A percentile compares a stretch with the other conserved stretches of the same genome.
Conservation (phyloP, 2,113 vertebrate genomes). For the Picathartes gymnocephalus region DNA sequence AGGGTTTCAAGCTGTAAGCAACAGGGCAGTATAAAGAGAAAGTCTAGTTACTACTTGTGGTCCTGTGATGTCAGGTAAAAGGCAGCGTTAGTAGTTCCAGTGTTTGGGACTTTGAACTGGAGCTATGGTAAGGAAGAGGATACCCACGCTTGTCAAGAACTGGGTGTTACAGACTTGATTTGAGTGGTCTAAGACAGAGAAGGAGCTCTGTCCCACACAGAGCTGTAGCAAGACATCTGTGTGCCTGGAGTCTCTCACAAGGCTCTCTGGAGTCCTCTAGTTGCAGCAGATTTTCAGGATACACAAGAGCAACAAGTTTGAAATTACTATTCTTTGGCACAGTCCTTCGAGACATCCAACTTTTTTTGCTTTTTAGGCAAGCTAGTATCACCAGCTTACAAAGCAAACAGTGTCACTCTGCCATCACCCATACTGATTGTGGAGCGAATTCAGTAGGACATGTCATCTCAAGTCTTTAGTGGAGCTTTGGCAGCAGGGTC, state of each 20-base stretch:
- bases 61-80: not conserved
- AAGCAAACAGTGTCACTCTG: not conserved
- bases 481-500: not conserved
- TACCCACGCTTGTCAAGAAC: not conserved
- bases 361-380: not conserved
- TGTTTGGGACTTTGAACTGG: not conserved
- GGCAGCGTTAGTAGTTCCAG: not conserved
- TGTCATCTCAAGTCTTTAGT: not conserved
- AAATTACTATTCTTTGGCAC: not conserved
- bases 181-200: not conserved
- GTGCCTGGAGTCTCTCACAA: not conserved
- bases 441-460: fast-evolving
- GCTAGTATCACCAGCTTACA: not conserved
- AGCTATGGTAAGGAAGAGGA: not conserved
- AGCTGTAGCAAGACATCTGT: not conserved
- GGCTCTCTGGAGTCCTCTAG: not conserved
- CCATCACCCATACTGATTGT: not conserved
- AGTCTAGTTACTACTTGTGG: not conserved
- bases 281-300: not conserved
- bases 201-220: not conserved
- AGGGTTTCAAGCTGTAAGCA: not conserved
- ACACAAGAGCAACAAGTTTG: not conserved
- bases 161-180: not conserved
- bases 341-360: not conserved
- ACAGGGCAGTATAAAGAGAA: not conserved